These are phyloP conservation scores for Apotomis capreana DNA, from an alignment of 2,888 invertebrate genomes.

Conservation along the genomic window DNA sequence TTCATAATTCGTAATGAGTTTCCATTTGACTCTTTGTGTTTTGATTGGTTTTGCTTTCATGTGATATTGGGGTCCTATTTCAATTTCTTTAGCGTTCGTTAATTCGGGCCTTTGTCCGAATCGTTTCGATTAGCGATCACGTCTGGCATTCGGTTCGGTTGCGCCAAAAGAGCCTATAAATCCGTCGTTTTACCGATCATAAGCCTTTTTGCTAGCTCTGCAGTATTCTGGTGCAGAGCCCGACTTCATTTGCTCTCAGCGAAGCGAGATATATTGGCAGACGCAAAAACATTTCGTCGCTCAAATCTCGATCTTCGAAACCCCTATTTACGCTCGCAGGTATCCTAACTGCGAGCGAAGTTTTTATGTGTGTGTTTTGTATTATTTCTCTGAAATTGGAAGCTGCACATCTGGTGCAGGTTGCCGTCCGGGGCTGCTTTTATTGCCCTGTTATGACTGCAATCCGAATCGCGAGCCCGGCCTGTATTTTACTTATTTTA, in stretches of 20 bases:
- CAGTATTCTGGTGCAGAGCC: slow-evolving; percentile 11
- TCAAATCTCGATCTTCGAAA: slow-evolving; percentile 66
- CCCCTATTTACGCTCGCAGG: slow-evolving; percentile 73
- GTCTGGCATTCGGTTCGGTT: slow-evolving; percentile 8
- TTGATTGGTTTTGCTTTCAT: slow-evolving; percentile 45
- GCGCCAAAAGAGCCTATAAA: slow-evolving; percentile 4
- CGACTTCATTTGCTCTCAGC: slow-evolving; percentile 36
- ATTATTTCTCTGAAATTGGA: slow-evolving; percentile 70
- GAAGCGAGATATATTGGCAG: slow-evolving; percentile 41
- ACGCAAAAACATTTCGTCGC: slow-evolving; percentile 61
- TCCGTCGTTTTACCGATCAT: slow-evolving; percentile 10
- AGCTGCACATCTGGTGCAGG: slow-evolving; percentile 71
- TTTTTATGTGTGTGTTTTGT: slow-evolving; percentile 66
- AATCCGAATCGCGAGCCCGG: slow-evolving; percentile 62
- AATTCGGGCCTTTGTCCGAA: slow-evolving; percentile 23
- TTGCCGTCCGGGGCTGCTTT: slow-evolving; percentile 57
- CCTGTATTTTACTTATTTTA: slow-evolving; percentile 66
- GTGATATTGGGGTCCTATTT: slow-evolving; percentile 16
- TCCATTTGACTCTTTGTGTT: slow-evolving; percentile 43
- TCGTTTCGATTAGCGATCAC: slow-evolving; percentile 28
- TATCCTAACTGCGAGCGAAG: slow-evolving; percentile 65
- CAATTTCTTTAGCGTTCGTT: slow-evolving; percentile 22
- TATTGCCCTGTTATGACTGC: slow-evolving; percentile 76
- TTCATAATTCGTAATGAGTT: slow-evolving; percentile 47
- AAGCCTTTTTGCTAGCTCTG: slow-evolving; percentile 12